These are phyloP conservation scores for Morinoia aosen DNA, from an alignment of 2,888 invertebrate genomes.

Conservation along the genomic window DNA sequence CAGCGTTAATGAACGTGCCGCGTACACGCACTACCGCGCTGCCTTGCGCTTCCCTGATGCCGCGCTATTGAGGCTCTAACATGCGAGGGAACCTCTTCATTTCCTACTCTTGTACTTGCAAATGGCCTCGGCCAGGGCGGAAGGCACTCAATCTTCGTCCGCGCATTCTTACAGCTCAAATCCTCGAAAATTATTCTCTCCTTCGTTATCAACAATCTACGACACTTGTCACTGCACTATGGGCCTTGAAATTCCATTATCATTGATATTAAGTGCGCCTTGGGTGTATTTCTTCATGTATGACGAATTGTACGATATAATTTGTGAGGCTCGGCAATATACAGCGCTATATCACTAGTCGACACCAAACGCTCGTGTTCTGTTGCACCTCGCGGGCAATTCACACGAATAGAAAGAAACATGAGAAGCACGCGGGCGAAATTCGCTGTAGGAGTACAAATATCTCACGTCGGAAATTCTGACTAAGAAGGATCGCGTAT, in stretches of 20 bases:
- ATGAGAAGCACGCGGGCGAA: neutral
- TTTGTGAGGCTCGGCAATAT: neutral
- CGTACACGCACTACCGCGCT: neutral
- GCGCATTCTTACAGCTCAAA: neutral
- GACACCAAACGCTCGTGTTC: neutral
- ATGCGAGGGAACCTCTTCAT: neutral
- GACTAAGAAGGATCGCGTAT: neutral
- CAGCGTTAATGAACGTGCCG: neutral
- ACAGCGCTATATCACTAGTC: neutral
- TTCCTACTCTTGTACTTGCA: neutral
- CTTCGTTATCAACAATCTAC: neutral
- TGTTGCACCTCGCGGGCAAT: neutral
- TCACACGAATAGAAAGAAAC: neutral
- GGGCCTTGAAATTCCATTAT: neutral
- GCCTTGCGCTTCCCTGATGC: neutral
- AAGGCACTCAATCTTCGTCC: neutral
- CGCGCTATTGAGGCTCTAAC: neutral
- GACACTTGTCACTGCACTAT: neutral
- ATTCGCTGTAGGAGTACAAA: neutral
- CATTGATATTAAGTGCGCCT: neutral
- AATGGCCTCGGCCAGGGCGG: neutral
- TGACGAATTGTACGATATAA: neutral
- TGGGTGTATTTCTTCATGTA: neutral
- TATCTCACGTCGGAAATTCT: neutral
- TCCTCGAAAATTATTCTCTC: neutral